Evolutionary conservation across 2,797 vertebrate genomes (phyloP), one percentile per base, ranked within the genome.

Genomic region (Emydoidea blandingii): DNA sequence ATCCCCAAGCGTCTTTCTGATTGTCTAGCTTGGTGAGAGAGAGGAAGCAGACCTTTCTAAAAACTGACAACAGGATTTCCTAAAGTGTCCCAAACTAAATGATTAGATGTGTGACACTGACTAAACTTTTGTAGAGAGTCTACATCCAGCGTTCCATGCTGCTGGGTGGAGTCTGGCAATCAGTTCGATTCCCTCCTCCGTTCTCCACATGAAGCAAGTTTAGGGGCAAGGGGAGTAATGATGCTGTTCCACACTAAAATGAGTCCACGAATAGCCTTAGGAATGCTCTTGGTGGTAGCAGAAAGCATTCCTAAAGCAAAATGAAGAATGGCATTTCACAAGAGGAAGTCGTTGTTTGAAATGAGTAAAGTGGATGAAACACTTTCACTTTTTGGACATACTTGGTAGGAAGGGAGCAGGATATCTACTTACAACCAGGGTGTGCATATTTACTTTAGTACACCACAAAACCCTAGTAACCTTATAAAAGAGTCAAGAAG

Each of bases 391-490:
- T 74, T 83, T 79, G 83, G 76, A 47, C 27, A 85, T 29, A 87
- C 3, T 25, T 83, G 68, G 79, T 52, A 94, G 91, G 83, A 87
- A 89, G 83, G 62, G 92, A 86, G 78, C 59, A 79, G 25, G 65
- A 74, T 83, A 78, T 91, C 78, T 90, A 54, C 65, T 95, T 57
- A 15, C 62, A 88, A 31, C 84, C 50, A 74, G 93, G 84, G 74
- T 78, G 80, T 37, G 10, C n/a, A 41, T 72, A 10, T 72, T 72
- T 68, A 37, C 34, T 19, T 23, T 37, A 41, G 82, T 27, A 91
- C 91, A 29, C 82, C 87, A 89, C 87, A 92, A 92, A 94, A 94
- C 81, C 7, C 44, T 18, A 90, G 27, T 79, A 25, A 79, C 91
- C 88, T 80, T 88, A 72, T 79, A 90, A 92, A 2, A 74, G 82